These are phyloP conservation scores for Amblyraja radiata DNA, from an alignment of 2,797 vertebrate genomes.

Conservation along the genomic window DNA sequence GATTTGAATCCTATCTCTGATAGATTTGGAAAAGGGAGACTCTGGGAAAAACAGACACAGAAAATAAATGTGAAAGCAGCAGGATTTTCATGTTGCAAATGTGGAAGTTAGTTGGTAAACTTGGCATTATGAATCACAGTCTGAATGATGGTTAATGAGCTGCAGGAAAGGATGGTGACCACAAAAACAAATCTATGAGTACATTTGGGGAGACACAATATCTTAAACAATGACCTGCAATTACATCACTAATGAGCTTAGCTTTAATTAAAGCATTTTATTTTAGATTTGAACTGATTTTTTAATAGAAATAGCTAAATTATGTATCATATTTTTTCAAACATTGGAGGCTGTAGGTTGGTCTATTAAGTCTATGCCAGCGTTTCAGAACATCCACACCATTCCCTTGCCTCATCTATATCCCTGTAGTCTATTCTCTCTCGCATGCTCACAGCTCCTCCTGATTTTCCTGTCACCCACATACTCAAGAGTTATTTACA, in stretches of 20 bases:
- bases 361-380: too few relatives aligned
- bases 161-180: not conserved
- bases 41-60: not conserved
- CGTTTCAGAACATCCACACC: too few relatives aligned
- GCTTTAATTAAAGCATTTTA: not conserved
- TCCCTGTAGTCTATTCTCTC: too few relatives aligned
- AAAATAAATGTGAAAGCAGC: not conserved
- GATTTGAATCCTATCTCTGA: too few relatives aligned
- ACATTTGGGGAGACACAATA: not conserved
- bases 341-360: too few relatives aligned
- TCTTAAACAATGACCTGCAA: not conserved
- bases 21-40: not conserved
- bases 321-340: too few relatives aligned
- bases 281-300: too few relatives aligned
- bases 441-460: too few relatives aligned
- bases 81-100: not conserved
- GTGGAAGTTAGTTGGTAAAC: not conserved
- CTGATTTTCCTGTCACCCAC: too few relatives aligned
- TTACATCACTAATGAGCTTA: not conserved
- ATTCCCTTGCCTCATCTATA: too few relatives aligned
- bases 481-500: too few relatives aligned
- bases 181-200: not conserved
- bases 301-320: too few relatives aligned
- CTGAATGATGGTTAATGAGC: not conserved
- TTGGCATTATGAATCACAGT: not conserved